Percentiles rank a stretch among this genome's conserved stretches.
Conservation (phyloP, 2,797 vertebrate genomes). For the Anguilla pacifica region DNA sequence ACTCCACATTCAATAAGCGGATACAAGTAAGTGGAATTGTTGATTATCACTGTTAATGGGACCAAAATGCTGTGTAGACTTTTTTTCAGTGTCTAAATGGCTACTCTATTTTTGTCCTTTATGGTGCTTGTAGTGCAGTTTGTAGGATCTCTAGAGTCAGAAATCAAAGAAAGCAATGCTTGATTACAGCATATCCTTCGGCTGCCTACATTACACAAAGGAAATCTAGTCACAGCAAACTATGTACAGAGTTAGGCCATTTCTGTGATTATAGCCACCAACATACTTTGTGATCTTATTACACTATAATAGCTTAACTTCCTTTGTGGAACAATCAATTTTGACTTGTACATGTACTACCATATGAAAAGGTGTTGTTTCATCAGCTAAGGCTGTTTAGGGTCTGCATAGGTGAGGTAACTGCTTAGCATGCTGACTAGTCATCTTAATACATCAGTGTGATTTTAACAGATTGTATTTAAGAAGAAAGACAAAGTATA, state of each 20-base stretch:
- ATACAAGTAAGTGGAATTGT: neutral
- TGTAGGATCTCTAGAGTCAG: neutral
- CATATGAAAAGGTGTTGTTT: neutral
- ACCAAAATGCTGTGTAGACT: neutral
- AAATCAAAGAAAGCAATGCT: neutral
- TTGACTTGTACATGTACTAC: neutral
- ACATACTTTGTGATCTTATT: neutral
- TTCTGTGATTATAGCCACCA: neutral
- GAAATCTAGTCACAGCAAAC: neutral
- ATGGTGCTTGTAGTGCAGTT: neutral
- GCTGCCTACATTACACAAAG: neutral
- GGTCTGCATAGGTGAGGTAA: constrained; percentile 50
- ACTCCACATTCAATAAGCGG: neutral
- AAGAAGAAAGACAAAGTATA: neutral
- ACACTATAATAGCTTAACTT: neutral
- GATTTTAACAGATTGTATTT: too few relatives aligned
- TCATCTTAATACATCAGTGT: neutral
- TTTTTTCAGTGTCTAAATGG: neutral
- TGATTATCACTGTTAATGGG: neutral
- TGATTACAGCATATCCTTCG: neutral
- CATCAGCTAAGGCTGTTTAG: neutral
- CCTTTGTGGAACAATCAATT: neutral
- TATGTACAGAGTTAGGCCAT: neutral
- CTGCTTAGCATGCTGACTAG: neutral
- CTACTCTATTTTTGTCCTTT: neutral